Base-by-base conservation (phyloP, 2,797 vertebrate species). In the Melanotaenia trifasciata region DNA sequence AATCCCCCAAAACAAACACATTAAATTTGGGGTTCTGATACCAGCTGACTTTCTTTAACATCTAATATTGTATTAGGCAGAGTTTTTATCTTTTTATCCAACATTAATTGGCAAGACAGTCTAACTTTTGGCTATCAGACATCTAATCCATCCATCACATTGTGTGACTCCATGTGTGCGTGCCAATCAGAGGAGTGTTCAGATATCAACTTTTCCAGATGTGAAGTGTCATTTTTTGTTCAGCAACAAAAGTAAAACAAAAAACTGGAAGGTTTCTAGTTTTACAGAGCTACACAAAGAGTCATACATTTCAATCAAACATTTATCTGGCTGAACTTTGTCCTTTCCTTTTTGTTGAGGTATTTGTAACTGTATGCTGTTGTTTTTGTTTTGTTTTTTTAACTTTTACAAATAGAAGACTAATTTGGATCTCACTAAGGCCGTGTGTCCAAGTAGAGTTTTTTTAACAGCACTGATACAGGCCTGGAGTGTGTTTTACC, bases 281-380 rank as follows among this genome's bases (percentile, higher is more conserved):
- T 58, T 62, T 50, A 13, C 13, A 5, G 62, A 50, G 20, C 38
- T 3, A 1, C 38, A 62, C 16, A 33, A 24, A 7, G 16, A 51
- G 13, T 51, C 8, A n/a, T 14, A 22, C 14, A 7, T 70, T 61
- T 54, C 8, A 62, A 35, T 26, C 16, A 45, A 45, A 53, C 38
- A 5, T 28, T 35, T n/a, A 36, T 16, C 0, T 16, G 18, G 0
- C 14, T 7, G 22, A 28, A 47, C 12, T 53, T 54, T 36, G 0
- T 26, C 1, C 33, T 0, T 38, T 0, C 12, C 0, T 6, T 0
- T 53, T 16, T 30, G 0, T 28, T 20, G 20, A 1, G 3, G 26
- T 26, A 11, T 35, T 2, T 24, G 32, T 22, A 38, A 30, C 20
- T 18, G 1, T n/a, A 22, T 18, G 24, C 24, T 61, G 28, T 36